A percentile compares a stretch with the other conserved stretches of the same genome.
Conservation (phyloP, 1,140 invertebrate genomes). For the Aricia agestis region DNA sequence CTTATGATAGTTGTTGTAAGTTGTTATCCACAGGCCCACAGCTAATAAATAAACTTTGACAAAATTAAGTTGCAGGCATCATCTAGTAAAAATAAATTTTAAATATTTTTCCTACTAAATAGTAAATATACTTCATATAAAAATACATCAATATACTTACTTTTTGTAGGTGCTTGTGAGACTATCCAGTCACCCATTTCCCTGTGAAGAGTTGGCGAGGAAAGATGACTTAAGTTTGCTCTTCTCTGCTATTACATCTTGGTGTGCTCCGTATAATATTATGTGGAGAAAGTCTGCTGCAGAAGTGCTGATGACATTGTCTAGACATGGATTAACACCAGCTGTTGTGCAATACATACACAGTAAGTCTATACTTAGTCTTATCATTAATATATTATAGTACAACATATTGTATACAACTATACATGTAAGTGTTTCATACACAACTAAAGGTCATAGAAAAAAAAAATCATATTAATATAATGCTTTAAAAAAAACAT, state of each 20-base stretch:
- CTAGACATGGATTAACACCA: conserved; percentile 93
- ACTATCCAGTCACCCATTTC: conserved; percentile 92
- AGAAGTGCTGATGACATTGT: conserved; percentile 96
- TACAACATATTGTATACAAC: no score
- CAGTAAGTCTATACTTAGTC: conserved; percentile 82
- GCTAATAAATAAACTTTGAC: no score
- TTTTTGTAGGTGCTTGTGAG: conserved; percentile 88
- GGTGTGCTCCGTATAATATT: conserved; percentile 93
- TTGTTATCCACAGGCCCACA: no score
- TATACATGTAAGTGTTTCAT: no score
- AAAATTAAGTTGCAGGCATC: no score
- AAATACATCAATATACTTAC: neutral
- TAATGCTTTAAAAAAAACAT: no score
- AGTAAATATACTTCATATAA: no score
- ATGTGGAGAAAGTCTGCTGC: conserved; percentile 98
- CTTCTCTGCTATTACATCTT: conserved; percentile 97
- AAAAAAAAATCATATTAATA: no score
- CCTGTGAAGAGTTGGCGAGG: conserved; percentile 96
- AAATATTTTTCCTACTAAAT: neutral
- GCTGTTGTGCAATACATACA: conserved; percentile 97
- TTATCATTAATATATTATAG: neutral
- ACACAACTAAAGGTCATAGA: no score
- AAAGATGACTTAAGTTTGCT: conserved; percentile 97
- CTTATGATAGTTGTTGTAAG: no score
- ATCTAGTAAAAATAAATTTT: no score